These are phyloP conservation scores for Rhinophrynus dorsalis DNA, from an alignment of 2,797 vertebrate genomes.

Conservation along the genomic window DNA sequence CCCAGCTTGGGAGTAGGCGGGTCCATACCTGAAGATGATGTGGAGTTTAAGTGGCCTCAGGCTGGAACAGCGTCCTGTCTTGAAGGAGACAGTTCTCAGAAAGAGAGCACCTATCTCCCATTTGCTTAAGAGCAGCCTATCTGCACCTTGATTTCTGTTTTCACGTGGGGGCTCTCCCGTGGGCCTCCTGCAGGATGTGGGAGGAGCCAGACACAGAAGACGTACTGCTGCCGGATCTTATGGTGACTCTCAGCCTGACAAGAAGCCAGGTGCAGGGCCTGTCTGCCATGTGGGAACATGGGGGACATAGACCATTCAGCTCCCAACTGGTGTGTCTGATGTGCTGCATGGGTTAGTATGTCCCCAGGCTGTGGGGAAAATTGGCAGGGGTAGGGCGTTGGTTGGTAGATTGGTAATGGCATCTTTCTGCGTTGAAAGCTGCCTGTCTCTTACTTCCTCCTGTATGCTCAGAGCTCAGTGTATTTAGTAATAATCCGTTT, in stretches of 20 bases:
- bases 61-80: conserved; percentile 39
- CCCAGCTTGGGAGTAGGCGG: conserved; percentile 18
- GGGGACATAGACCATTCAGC: conserved; percentile 76
- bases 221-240: conserved; percentile 3
- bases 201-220: conserved; percentile 24
- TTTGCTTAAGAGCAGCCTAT: neutral
- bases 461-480: neutral
- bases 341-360: conserved; percentile 95
- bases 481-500: conserved; percentile 45
- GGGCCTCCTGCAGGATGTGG: conserved; percentile 29
- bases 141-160: conserved; percentile 24
- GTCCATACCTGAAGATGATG: conserved; percentile 44
- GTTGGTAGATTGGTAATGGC: neutral
- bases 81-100: conserved; percentile 13
- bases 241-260: neutral
- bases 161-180: conserved; percentile 19
- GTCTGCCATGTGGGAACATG: conserved; percentile 69
- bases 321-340: conserved; percentile 87
- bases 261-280: conserved; percentile 33
- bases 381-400: neutral
- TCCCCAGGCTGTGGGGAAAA: neutral
- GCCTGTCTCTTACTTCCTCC: conserved; percentile 9
- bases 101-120: conserved; percentile 7
- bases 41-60: conserved; percentile 31
- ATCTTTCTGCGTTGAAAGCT: neutral